A percentile compares a stretch with the other conserved stretches of the same genome.
Conservation (phyloP, 1,140 invertebrate species). For the Capitella teleta region DNA sequence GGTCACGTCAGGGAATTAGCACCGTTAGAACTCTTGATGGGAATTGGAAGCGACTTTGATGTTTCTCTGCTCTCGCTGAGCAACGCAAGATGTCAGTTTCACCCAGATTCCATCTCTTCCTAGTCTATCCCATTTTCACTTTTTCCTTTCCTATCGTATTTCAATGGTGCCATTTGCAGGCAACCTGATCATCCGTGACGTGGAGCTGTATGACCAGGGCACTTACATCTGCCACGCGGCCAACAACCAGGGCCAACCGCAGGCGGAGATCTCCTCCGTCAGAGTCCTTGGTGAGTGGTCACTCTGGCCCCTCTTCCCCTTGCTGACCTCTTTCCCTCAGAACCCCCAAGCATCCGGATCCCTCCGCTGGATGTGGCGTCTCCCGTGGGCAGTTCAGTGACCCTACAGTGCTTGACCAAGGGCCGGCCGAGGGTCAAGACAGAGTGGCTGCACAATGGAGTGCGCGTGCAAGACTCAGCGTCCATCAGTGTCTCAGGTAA, state of each 20-base stretch:
- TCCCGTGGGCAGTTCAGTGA: conserved; percentile 53
- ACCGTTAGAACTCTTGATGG: too few relatives aligned
- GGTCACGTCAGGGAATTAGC: too few relatives aligned
- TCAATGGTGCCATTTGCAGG: conserved; percentile 36
- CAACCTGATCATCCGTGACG: conserved; percentile 54
- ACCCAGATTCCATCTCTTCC: too few relatives aligned
- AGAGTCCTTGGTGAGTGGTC: conserved; percentile 29
- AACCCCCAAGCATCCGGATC: conserved; percentile 51
- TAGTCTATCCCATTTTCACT: too few relatives aligned
- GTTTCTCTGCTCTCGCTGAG: too few relatives aligned
- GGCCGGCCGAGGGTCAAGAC: conserved; percentile 61
- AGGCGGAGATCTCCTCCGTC: conserved; percentile 19
- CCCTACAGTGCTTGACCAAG: conserved; percentile 53
- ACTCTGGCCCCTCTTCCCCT: too few relatives aligned
- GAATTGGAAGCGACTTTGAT: too few relatives aligned
- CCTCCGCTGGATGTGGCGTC: conserved; percentile 49
- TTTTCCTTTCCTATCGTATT: too few relatives aligned
- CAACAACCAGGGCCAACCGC: conserved; percentile 26
- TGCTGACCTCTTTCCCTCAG: conserved; percentile 37
- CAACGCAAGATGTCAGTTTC: too few relatives aligned
- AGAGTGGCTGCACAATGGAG: conserved; percentile 73
- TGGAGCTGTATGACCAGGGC: conserved; percentile 46
- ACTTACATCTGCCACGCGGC: conserved; percentile 51
- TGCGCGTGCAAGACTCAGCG: neutral
- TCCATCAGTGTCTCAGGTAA: neutral